Evolutionary conservation across 2,888 invertebrate genomes (phyloP), one percentile per base, ranked within the genome.

Genomic region (Dryomyza anilis): DNA sequence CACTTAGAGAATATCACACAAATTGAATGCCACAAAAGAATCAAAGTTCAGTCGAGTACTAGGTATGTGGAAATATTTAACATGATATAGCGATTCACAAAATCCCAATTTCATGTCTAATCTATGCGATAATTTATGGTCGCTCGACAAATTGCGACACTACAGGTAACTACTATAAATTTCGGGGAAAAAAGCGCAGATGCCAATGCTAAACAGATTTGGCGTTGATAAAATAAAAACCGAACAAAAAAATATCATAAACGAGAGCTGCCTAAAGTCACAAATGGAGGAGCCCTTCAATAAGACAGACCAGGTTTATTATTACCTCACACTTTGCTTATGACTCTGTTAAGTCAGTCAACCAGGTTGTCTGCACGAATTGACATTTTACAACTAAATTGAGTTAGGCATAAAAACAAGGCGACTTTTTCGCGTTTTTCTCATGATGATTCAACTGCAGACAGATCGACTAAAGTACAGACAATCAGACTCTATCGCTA

Each of bases 371-470:
- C 76, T 78, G 79, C 79, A 79, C 79, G 79, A 79, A 79, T 79
- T 79, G 79, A 79, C 79, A 79, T 79, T 79, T 79, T 77, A 77
- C 77, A 72, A 74, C 76, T 71, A 73, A 75, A 73, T 76, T 73
- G 19, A 53, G 59, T 36, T n/a, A n/a, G n/a, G n/a, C n/a, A n/a
- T n/a, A n/a, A n/a, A n/a, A n/a, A n/a, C 12, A 52, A 33, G 19
- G 25, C 21, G n/a, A 53, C 36, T 27, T 27, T 46, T 39, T 25
- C 29, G 10, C 12, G n/a, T 25, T 75, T 71, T 73, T 67, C 69
- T 69, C 64, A 58, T 62, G 73, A 76, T 69, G 71, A 71, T 71
- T n/a, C n/a, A n/a, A n/a, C n/a, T n/a, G n/a, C n/a, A n/a, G n/a
- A n/a, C n/a, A n/a, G n/a, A n/a, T n/a, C n/a, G n/a, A n/a, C n/a